phyloP scores from a whole-genome alignment of 2,797 vertebrate genomes.

The Nasua narica region DNA sequence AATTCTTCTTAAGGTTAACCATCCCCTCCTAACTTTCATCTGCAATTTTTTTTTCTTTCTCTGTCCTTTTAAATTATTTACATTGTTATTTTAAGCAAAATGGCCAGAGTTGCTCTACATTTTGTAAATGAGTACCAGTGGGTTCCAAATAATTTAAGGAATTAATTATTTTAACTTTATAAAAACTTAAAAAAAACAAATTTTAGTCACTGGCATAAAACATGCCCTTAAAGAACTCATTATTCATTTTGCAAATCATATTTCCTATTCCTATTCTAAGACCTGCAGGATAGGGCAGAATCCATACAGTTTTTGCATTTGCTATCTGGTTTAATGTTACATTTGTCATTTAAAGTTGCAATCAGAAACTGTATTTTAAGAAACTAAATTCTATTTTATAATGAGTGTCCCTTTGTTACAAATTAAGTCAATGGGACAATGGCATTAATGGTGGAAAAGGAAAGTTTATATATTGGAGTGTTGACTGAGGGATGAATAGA shows the following conservation, averaged over 20 bases:
- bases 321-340: background rate
- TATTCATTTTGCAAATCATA: background rate
- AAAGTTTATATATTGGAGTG: background rate
- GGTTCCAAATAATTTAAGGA: conserved; percentile 11
- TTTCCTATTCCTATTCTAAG: background rate
- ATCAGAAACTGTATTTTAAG: background rate
- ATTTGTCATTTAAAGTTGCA: background rate
- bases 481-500: background rate
- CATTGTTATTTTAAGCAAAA: background rate
- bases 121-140: background rate
- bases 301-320: background rate
- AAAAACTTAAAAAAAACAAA: background rate
- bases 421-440: background rate
- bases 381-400: background rate
- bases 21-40: background rate
- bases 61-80: background rate
- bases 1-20: background rate
- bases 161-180: conserved; percentile 23
- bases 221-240: background rate
- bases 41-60: background rate
- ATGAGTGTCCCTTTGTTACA: background rate
- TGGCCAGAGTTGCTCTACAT: background rate
- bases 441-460: background rate
- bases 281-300: background rate
- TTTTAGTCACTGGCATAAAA: background rate